Conservation (phyloP, 92 coral and sea anemone genomes). For the Umimayanthus kanabou region DNA sequence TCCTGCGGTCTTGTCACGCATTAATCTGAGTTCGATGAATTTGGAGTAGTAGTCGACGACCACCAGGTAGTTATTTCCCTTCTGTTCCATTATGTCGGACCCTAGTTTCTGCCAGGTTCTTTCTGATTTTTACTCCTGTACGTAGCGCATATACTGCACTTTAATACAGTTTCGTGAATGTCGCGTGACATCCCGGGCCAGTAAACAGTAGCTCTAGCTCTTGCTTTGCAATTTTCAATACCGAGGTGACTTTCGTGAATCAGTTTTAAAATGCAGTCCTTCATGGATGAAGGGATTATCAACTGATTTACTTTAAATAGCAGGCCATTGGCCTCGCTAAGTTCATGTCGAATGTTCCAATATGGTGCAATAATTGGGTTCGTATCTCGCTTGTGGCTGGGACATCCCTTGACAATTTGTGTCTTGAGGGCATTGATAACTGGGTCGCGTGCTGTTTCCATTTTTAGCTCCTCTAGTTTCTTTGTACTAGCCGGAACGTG, state of each 20-base stretch:
- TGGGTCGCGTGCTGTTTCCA: no score
- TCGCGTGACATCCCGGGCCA: slow-evolving; percentile 59
- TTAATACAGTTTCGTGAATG: slow-evolving; percentile 33
- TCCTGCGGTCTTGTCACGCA: slow-evolving; percentile 60
- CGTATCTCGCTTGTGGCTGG: slow-evolving; percentile 23
- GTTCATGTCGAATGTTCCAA: slow-evolving; percentile 47
- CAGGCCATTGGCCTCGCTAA: slow-evolving; percentile 51
- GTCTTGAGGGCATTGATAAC: slow-evolving; percentile 11
- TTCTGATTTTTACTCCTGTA: slow-evolving; percentile 53
- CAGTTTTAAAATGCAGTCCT: slow-evolving; percentile 8
- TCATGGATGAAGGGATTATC: slow-evolving; percentile 34
- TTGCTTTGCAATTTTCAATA: slow-evolving; percentile 40
- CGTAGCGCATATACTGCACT: slow-evolving; percentile 49
- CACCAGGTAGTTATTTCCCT: slow-evolving; percentile 60
- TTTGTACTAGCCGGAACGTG: no score
- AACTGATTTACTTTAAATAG: slow-evolving; percentile 37
- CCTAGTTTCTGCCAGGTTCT: slow-evolving; percentile 68
- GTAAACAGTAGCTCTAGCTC: slow-evolving; percentile 46
- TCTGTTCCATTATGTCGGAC: slow-evolving; percentile 58
- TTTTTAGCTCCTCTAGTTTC: no score
- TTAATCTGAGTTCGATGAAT: slow-evolving; percentile 49
- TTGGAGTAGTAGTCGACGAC: slow-evolving; percentile 67
- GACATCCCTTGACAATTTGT: slow-evolving; percentile 29
- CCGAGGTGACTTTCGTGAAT: slow-evolving; percentile 56
- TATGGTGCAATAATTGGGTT: slow-evolving; percentile 26